Evolutionary conservation across 2,113 vertebrate genomes (phyloP).

Genomic region (Chinchilla lanigera): DNA sequence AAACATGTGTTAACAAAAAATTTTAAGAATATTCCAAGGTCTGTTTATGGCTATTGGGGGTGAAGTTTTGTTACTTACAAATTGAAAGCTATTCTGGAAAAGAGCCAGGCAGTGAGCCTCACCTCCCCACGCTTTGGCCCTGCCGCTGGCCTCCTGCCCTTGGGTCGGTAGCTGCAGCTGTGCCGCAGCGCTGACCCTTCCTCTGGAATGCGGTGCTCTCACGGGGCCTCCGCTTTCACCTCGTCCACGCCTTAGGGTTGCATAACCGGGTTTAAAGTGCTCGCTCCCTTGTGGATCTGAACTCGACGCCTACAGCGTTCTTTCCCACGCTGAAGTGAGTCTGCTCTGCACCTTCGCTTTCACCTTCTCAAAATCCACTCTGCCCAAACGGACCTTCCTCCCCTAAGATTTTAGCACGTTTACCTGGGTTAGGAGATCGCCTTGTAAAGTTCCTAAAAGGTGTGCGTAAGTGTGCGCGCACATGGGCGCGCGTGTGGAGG

Average conservation of each 20-base stretch:
- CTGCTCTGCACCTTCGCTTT: too few relatives aligned
- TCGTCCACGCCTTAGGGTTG: too few relatives aligned
- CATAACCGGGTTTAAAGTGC: too few relatives aligned
- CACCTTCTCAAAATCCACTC: too few relatives aligned
- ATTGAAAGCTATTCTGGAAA: background rate
- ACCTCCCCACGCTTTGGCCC: background rate
- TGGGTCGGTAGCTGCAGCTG: background rate
- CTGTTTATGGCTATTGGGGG: background rate
- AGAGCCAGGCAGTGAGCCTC: background rate
- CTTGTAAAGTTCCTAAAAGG: background rate
- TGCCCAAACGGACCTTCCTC: too few relatives aligned
- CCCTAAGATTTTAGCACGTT: background rate
- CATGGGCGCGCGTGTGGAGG: too few relatives aligned
- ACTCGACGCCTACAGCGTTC: too few relatives aligned
- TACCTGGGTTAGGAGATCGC: background rate
- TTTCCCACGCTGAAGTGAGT: too few relatives aligned
- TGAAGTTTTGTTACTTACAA: background rate
- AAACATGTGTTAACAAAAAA: background rate
- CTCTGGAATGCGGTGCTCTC: too few relatives aligned
- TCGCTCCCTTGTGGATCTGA: too few relatives aligned
- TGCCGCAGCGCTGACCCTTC: too few relatives aligned
- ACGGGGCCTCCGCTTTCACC: too few relatives aligned
- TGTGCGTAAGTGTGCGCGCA: background rate
- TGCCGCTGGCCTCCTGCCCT: background rate
- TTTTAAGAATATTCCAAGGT: background rate